Percentiles rank a stretch among this genome's conserved stretches.
Conservation (phyloP, 2,888 invertebrate genomes). For the Thymelicus acteon region DNA sequence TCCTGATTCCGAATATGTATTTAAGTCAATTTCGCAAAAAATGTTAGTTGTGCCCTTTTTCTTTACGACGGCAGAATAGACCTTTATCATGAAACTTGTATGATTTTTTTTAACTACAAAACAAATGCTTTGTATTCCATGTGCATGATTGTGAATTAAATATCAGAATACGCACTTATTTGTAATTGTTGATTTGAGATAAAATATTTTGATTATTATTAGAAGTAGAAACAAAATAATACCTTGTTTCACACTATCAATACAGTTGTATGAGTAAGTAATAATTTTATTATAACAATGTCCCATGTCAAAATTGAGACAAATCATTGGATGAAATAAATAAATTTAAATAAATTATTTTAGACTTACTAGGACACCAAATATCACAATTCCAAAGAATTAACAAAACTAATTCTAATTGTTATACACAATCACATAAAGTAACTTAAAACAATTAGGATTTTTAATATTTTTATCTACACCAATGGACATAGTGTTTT, state of each 20-base stretch:
- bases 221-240: background rate
- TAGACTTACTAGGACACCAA: constrained; percentile 35
- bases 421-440: constrained; percentile 20
- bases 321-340: constrained; percentile 15
- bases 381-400: constrained; percentile 36
- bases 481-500: background rate
- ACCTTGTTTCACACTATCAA: background rate
- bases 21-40: no score
- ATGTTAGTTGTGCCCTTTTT: no score
- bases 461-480: no score
- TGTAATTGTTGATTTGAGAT: constrained; percentile 1
- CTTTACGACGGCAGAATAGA: no score
- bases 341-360: constrained; percentile 33
- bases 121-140: no score
- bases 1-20: no score
- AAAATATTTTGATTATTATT: background rate
- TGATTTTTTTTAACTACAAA: no score
- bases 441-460: background rate
- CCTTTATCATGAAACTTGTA: no score
- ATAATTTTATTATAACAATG: constrained; percentile 18
- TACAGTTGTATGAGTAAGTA: background rate
- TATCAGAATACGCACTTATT: background rate
- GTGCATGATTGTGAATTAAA: no score
- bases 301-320: constrained; percentile 33
- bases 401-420: constrained; percentile 13